Evolutionary conservation across 2,888 invertebrate species (phyloP), one percentile per base, ranked within the genome.

Genomic region (Anodontia alba): DNA sequence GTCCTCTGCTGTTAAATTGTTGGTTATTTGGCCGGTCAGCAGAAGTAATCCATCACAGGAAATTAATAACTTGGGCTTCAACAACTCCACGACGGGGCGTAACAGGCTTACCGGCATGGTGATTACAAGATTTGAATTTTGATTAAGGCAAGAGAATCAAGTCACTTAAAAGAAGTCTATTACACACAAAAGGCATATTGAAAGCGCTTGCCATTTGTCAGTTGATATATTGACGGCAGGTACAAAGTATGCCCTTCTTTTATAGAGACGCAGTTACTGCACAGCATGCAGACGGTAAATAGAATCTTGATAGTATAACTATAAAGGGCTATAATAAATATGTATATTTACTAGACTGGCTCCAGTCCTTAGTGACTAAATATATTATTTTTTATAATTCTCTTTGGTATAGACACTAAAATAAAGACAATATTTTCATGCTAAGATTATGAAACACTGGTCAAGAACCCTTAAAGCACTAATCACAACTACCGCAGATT

Each of bases 21-120:
- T 62, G 66, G 76, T 80, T 76, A 80, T 83, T 80, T 67, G 74
- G 72, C 83, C 80, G 76, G 71, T 80, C 80, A 76, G 79, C 83
- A 80, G 67, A 80, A 17, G 20, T 68, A 76, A 79, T 83, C 80
- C 83, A 80, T 80, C 83, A 80, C 62, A 33, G 79, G 72, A 71
- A 54, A 72, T 80, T 83, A 75, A 80, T 83, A 75, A 75, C 57
- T n/a, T 72, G 72, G 72, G 75, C 74, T 43, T 67, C 66, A 71
- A 54, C n/a, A 74, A 33, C 43, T 33, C 66, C 77, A 20, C 80
- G 5, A 42, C 69, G 54, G 76, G 83, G 74, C 57, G 69, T 43
- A 77, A 17, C 51, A 33, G 26, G 70, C 51, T 71, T 70, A 73
- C 73, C 62, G 76, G 74, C 73, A 73, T 76, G 73, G 69, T 79